Evolutionary conservation across 2,797 vertebrate genomes (phyloP), one percentile per base, ranked within the genome.

Genomic region (Danionella dracula): DNA sequence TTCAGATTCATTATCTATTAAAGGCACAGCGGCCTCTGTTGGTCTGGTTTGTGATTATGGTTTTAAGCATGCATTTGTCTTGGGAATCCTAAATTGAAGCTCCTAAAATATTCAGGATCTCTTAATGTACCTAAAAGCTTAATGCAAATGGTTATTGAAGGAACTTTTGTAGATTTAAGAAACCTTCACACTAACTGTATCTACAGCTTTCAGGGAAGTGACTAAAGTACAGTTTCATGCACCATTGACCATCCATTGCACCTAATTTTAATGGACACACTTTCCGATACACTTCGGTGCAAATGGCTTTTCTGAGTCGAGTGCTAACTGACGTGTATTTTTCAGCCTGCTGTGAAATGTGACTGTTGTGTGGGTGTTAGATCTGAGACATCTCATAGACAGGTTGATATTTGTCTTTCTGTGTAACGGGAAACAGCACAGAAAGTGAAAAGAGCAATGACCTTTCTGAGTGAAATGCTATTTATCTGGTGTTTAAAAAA

Each of bases 401-500:
- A 35, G 59, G 34, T 49, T 63, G 11, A 46, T 64, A 64, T 74
- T 68, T 70, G 29, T 32, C 70, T 70, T 17, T 50, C 57, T 68
- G 21, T 45, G 38, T 63, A 34, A 66, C 60, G 46, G 54, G 44
- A 71, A 68, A 73, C 51, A 17, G 15, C 35, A 38, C 17, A 12
- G 45, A 44, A 31, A 67, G 49, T 40, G 35, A 58, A 65, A 53
- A 37, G 57, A 64, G 59, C 69, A 68, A 29, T 73, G 78, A 81
- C 82, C 61, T 83, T 82, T 80, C 37, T 27, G 50, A 76, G 72
- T 56, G 40, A 69, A 81, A 82, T 81, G 79, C 75, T 78, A 62
- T 81, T 82, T 69, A 75, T 70, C 62, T 69, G 66, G 59, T 42
- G 60, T 72, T 70, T 78, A 60, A 69, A 75, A 78, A 56, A n/a